Evolutionary conservation across 2,797 vertebrate genomes (phyloP).

Genomic region (Monodelphis domestica): DNA sequence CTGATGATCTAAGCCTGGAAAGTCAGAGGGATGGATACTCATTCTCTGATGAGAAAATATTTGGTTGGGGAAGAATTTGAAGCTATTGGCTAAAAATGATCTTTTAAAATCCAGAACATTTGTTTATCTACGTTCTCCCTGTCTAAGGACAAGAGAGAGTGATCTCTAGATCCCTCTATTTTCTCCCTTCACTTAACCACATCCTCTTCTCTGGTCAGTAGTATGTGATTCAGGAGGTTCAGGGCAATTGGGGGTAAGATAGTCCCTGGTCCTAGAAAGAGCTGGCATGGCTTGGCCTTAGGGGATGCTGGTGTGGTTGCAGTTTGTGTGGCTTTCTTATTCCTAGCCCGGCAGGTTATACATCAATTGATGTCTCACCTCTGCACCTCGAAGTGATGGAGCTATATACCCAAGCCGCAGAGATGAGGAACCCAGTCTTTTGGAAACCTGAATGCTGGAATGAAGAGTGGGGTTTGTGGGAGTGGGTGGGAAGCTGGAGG

Average conservation of each 20-base stretch:
- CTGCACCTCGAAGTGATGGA: conserved; percentile 59
- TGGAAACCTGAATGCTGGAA: conserved; percentile 73
- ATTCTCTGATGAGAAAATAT: neutral
- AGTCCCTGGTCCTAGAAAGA: conserved; percentile 47
- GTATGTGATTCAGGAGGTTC: conserved; percentile 12
- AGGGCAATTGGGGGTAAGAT: conserved; percentile 7
- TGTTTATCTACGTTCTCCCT: neutral
- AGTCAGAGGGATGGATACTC: neutral
- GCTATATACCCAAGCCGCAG: conserved; percentile 49
- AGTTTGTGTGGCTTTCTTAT: conserved; percentile 73
- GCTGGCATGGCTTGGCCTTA: conserved; percentile 79
- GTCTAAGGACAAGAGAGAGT: neutral
- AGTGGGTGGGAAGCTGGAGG: neutral
- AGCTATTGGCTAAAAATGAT: neutral
- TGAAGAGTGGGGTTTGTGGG: conserved; percentile 75
- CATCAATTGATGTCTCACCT: conserved; percentile 60
- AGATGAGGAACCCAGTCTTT: conserved; percentile 70
- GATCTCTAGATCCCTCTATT: neutral
- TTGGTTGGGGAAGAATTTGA: neutral
- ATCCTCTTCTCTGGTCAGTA: conserved; percentile 32
- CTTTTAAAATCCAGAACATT: neutral
- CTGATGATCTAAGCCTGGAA: neutral
- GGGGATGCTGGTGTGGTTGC: conserved; percentile 72
- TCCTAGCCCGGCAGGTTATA: conserved; percentile 78
- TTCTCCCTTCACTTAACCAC: neutral